Evolutionary conservation across 2,113 vertebrate species (phyloP), one percentile per base, ranked within the genome.

Genomic region (Python bivittatus): DNA sequence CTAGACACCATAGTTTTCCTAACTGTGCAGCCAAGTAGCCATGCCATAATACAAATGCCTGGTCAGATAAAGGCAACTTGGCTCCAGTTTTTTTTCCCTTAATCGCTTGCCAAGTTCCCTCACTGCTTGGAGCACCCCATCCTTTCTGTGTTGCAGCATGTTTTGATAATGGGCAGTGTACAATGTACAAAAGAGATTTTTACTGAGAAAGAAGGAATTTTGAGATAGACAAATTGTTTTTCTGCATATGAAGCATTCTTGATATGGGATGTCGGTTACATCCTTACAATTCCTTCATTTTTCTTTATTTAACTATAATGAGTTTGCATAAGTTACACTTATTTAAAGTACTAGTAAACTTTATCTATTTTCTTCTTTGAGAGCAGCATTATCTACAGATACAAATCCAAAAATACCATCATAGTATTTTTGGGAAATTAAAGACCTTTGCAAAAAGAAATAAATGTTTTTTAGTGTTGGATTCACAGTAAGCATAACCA

Each of bases 1-100:
- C 94, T 94, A 95, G 96, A 95, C n/a, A 6, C 93, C 92, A 95
- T 94, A 86, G 93, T 97, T 98, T 97, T 97, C 96, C 97, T 96
- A 94, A 79, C 0, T 94, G 57, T 94, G 92, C 90, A 90, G 96
- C 97, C 96, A 97, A 96, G 88, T 60, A 94, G 93, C 88, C 92
- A 92, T 95, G 92, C 95, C 95, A 88, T 88, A 61, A 91, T 93
- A 56, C 94, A 94, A 93, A 97, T 95, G 95, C 96, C 92, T 93
- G 96, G 95, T 96, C 96, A 94, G 95, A 96, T 84, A 88, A 86
- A 93, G 94, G 88, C 96, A 94, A 95, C 95, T 88, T 97, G 96
- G 96, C 96, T 96, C 85, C n/a, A 57, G 33, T 85, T 68, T 92
- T 48, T 48, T 17, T 53, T 91, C 64, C 93, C 96, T 97, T 96